These are phyloP conservation scores for Notocelia uddmanniana DNA, from an alignment of 2,888 invertebrate genomes.

Conservation along the genomic window DNA sequence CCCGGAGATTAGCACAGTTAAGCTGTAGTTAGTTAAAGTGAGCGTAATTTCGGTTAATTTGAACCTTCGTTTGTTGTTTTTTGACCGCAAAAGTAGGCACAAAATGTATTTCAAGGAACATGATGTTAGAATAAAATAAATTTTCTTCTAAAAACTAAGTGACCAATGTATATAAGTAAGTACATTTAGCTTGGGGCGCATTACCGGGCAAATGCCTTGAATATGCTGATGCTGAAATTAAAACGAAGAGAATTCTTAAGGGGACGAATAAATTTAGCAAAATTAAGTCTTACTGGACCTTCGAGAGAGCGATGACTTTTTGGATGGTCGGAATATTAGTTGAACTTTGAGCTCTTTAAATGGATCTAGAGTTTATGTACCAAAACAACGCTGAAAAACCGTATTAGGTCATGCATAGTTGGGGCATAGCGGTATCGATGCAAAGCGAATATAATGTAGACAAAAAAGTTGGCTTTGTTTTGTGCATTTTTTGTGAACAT, in stretches of 20 bases:
- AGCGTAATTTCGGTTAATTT: conserved; percentile 23
- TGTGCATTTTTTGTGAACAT: too few relatives aligned
- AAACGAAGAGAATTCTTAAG: conserved; percentile 39
- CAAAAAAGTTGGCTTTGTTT: too few relatives aligned
- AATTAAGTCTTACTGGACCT: conserved; percentile 35
- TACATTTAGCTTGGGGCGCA: conserved; percentile 30
- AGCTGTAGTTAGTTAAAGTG: conserved; percentile 26
- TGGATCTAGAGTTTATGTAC: too few relatives aligned
- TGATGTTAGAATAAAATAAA: too few relatives aligned
- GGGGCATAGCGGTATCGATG: too few relatives aligned
- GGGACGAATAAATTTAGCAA: conserved; percentile 20
- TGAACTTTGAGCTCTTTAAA: not conserved
- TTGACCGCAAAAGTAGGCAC: not conserved
- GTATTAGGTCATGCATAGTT: too few relatives aligned
- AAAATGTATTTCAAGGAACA: too few relatives aligned
- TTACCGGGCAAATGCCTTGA: conserved; percentile 28
- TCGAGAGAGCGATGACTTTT: not conserved
- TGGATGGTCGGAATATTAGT: not conserved
- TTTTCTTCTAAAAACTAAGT: conserved; percentile 23
- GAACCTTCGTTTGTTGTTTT: conserved; percentile 17
- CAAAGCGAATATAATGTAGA: too few relatives aligned
- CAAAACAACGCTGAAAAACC: too few relatives aligned
- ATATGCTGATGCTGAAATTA: conserved; percentile 41
- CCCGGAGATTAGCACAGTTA: conserved; percentile 29
- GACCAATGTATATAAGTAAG: too few relatives aligned